Percentiles rank a stretch among this genome's conserved stretches.
Conservation (phyloP, 2,888 invertebrate genomes). For the Theodoxus fluviatilis region DNA sequence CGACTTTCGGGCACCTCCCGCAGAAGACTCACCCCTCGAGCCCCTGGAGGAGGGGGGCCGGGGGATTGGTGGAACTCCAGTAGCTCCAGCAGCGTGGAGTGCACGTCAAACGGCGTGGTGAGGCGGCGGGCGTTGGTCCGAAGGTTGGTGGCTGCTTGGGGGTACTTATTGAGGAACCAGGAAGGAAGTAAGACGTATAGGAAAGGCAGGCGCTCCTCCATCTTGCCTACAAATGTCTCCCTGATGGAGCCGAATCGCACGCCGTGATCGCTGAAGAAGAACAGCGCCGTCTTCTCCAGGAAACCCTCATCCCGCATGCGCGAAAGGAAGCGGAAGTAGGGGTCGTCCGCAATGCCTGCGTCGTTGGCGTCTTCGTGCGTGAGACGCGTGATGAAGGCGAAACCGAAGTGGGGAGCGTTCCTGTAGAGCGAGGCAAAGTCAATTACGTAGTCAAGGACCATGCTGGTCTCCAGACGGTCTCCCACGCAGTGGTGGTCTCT, state of each 20-base stretch:
- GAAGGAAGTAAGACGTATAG: constrained; percentile 77
- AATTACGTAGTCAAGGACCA: constrained; percentile 72
- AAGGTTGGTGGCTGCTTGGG: constrained; percentile 73
- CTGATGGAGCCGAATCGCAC: constrained; percentile 85
- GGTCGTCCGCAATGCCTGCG: constrained; percentile 77
- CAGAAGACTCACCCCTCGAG: constrained; percentile 74
- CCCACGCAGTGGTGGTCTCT: constrained; percentile 72
- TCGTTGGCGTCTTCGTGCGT: constrained; percentile 86
- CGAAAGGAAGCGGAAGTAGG: constrained; percentile 72
- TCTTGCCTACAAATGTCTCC: constrained; percentile 77
- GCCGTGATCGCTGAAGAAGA: constrained; percentile 84
- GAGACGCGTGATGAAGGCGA: constrained; percentile 84
- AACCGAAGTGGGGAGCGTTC: constrained; percentile 76
- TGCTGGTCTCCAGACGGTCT: constrained; percentile 74
- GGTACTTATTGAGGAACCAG: constrained; percentile 75
- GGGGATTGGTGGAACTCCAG: constrained; percentile 38
- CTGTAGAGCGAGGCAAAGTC: constrained; percentile 71
- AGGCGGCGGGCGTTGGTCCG: constrained; percentile 73
- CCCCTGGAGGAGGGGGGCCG: constrained; percentile 26
- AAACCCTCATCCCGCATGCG: constrained; percentile 60
- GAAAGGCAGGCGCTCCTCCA: constrained; percentile 88
- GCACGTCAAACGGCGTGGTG: constrained; percentile 85
- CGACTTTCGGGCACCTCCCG: constrained; percentile 75
- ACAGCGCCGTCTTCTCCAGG: constrained; percentile 50
- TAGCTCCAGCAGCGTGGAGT: constrained; percentile 80